phyloP scores from a whole-genome alignment of 2,888 invertebrate species.

The Macaria notata region DNA sequence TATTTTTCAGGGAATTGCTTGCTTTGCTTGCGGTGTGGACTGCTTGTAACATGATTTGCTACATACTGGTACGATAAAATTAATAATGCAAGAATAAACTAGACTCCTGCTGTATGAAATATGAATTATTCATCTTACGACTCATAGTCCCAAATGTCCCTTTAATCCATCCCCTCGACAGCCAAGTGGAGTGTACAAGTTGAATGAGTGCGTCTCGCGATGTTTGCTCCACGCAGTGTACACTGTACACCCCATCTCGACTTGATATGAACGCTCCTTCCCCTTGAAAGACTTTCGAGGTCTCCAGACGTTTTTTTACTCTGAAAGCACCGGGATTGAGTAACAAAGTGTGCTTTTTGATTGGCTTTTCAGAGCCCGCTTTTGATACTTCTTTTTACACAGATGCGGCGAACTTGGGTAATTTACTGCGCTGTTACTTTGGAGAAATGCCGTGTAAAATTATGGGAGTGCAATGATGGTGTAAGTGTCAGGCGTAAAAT shows the following conservation, averaged over 20 bases:
- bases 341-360: constrained; percentile 62
- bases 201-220: constrained; percentile 73
- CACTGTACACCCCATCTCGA: constrained; percentile 73
- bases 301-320: constrained; percentile 44
- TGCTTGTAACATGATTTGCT: no score
- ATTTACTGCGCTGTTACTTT: constrained; percentile 1
- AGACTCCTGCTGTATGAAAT: no score
- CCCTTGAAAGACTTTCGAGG: constrained; percentile 59
- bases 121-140: no score
- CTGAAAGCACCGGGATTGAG: constrained; percentile 59
- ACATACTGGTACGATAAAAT: no score
- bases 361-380: constrained; percentile 48
- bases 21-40: no score
- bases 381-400: constrained; percentile 35
- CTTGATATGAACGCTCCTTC: constrained; percentile 61
- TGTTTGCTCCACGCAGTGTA: constrained; percentile 69
- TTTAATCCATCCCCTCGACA: constrained; percentile 34
- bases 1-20: no score
- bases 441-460: background rate
- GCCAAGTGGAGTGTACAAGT: constrained; percentile 64
- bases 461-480: no score
- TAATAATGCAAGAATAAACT: no score
- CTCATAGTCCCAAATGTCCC: background rate
- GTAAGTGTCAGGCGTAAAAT: no score
- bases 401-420: constrained; percentile 13